Base-by-base conservation (phyloP, 2,888 invertebrate genomes). In the Troilus luridus region DNA sequence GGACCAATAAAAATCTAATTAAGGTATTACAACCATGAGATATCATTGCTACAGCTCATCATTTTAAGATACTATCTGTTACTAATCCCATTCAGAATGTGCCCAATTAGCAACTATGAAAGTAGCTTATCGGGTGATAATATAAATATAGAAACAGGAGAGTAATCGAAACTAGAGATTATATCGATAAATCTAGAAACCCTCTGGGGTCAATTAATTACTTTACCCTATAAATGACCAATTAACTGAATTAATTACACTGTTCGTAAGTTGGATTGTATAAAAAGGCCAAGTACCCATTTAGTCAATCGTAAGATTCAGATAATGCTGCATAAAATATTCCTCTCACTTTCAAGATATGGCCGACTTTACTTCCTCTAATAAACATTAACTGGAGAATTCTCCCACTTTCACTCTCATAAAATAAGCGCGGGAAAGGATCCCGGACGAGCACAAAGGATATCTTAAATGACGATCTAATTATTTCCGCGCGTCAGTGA, bases 391-490 rank as follows among this genome's bases (percentile, higher is more conserved):
- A 56, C 85, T 21, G 6, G 14, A n/a, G 85, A 85, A 56, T 85
- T 85, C 17, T 10, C 85, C n/a, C 56, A 85, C 85, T 85, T 85
- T 85, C 85, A 85, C 85, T 85, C 85, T 56, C 85, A 12, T 85
- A 56, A 85, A 85, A 14, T n/a, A n/a, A 85, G 1, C 85, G 85
- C 56, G 56, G 21, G 56, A 85, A 21, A 58, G 56, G 58, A 58
- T 85, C n/a, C 17, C n/a, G 81, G 54, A 56, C 12, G n/a, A n/a
- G 21, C 56, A 85, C 56, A 85, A 85, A 85, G 56, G 56, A 56
- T n/a, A n/a, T n/a, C 56, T 41, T 77, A 41, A 77, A 41, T 9
- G 72, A 19, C 27, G 41, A 41, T 1, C 8, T 77, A 17, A 77
- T 77, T 27, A 41, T 27, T 77, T 77, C 27, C 27, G 27, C 72